Evolutionary conservation across 2,888 invertebrate species (phyloP).

Genomic region (Strigamia transsilvanica): DNA sequence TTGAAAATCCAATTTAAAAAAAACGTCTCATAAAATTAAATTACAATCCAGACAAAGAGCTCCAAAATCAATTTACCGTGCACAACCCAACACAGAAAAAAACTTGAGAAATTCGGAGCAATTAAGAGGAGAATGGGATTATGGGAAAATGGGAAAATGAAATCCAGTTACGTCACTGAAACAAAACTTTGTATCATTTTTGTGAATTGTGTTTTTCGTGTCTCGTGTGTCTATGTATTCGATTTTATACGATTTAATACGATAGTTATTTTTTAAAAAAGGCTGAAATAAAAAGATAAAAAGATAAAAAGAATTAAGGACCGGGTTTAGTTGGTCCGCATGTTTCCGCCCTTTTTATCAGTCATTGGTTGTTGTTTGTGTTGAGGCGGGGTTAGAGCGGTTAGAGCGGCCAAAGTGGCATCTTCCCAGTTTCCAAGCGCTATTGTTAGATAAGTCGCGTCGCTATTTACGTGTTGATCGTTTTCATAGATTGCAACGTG

Average conservation of each 20-base stretch:
- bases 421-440: too few relatives aligned
- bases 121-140: background rate
- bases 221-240: too few relatives aligned
- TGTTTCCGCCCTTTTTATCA: background rate
- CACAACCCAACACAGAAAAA: background rate
- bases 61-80: background rate
- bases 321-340: background rate
- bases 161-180: background rate
- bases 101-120: too few relatives aligned
- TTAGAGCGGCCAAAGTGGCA: background rate
- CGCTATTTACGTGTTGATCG: too few relatives aligned
- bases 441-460: conserved; percentile 9
- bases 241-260: conserved; percentile 15
- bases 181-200: background rate
- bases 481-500: too few relatives aligned
- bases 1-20: background rate
- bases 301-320: conserved; percentile 8
- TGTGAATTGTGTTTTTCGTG: conserved; percentile 12
- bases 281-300: background rate
- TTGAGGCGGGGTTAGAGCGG: background rate
- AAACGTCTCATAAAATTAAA: background rate
- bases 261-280: too few relatives aligned
- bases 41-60: background rate
- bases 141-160: background rate
- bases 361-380: background rate